Conservation (phyloP, 1,140 invertebrate genomes). For the Dreissena polymorpha region DNA sequence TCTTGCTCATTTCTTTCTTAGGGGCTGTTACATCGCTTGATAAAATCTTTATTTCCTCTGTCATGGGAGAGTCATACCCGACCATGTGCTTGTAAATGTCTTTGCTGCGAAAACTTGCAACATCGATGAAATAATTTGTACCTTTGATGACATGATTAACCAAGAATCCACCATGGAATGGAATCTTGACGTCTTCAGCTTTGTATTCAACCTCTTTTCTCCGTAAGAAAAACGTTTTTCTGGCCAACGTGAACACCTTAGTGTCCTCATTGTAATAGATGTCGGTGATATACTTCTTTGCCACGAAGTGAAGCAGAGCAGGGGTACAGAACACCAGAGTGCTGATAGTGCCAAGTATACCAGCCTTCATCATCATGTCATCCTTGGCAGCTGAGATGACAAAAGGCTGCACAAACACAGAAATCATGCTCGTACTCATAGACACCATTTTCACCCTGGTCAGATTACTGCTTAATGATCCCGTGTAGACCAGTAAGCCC, state of each 20-base stretch:
- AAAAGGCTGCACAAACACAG: conserved; percentile 87
- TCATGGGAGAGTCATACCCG: conserved; percentile 93
- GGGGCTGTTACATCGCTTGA: background rate
- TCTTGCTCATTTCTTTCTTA: conserved; percentile 27
- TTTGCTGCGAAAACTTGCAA: conserved; percentile 84
- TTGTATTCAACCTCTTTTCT: conserved; percentile 62
- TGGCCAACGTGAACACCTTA: conserved; percentile 67
- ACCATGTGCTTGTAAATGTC: conserved; percentile 91
- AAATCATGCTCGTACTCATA: conserved; percentile 86
- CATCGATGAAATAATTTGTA: conserved; percentile 88
- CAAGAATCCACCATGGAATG: conserved; percentile 90
- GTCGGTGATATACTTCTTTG: conserved; percentile 91
- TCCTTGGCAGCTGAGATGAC: conserved; percentile 81
- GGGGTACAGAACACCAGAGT: conserved; percentile 92
- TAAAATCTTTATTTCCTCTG: background rate
- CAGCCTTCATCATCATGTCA: conserved; percentile 81
- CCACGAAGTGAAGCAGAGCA: conserved; percentile 88
- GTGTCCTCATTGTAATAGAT: conserved; percentile 85
- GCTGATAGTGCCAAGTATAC: conserved; percentile 85
- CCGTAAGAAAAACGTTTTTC: conserved; percentile 65
- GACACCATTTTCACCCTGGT: conserved; percentile 90
- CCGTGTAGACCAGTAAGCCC: conserved; percentile 83
- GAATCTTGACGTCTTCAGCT: conserved; percentile 87
- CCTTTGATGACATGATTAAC: conserved; percentile 87
- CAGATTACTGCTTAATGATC: conserved; percentile 85